Base-by-base conservation (phyloP, 2,888 invertebrate species). In the Lasioglossum morio region DNA sequence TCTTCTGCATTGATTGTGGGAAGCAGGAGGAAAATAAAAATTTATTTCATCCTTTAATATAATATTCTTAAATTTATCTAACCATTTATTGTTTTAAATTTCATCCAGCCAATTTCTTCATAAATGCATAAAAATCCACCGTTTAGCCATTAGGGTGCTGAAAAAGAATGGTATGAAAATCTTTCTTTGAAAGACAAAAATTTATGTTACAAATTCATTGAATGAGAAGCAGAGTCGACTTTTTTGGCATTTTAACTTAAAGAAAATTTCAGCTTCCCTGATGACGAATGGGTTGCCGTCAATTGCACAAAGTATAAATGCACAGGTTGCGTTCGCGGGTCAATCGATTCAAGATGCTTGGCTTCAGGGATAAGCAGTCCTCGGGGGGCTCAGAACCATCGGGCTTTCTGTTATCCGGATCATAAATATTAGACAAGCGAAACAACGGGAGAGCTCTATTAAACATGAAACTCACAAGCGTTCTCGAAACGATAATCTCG, bases 401-500 rank as follows among this genome's bases (percentile, higher is more conserved):
- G 19, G 37, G 72, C 46, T 69, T 48, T 23, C 72, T 53, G 40
- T 46, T 48, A 81, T 60, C 75, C 46, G 40, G 48, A 43, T 74
- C 34, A 57, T 70, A 79, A 76, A 85, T 79, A 84, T 85, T 69
- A 79, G 63, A 85, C 46, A 76, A 30, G 66, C 46, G 79, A 70
- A 77, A 80, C 73, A 79, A 30, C 60, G 43, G 48, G 7, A 43
- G 70, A 60, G 46, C 70, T 57, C 81, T 75, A 48, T 81, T 72
- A 81, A 81, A 78, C 77, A 72, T 46, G 60, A 46, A 75, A 74
- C 70, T 74, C 73, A 16, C 53, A 34, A 80, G 27, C 46, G 57
- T 79, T 78, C 75, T 78, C 60, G 57, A 76, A 81, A 85, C 86
- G 76, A 86, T 81, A 86, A 86, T 86, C 86, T 60, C 72, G 14